Base-by-base conservation (phyloP, 2,113 vertebrate genomes). In the Phylloscopus whistleri region DNA sequence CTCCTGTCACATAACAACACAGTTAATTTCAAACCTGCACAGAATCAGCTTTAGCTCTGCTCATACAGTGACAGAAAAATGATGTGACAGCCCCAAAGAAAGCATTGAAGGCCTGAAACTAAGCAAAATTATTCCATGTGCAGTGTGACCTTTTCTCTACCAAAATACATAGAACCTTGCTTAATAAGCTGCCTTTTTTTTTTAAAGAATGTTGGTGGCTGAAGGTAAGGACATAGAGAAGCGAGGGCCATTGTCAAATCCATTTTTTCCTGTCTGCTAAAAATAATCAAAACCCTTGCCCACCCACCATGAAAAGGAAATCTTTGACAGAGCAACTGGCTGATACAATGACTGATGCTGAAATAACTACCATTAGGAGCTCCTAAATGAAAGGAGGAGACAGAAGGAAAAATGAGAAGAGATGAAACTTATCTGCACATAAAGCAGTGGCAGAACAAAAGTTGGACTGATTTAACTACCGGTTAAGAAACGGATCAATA, bases 131-230 rank as follows among this genome's bases (percentile, higher is more conserved):
- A 92, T 95, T 97, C 75, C 31, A 77, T 77, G 53, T 77, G 72
- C 91, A 80, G 73, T 13, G 30, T 97, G 97, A 97, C 95, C 96
- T 98, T 98, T 98, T 97, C 69, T 89, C 95, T 92, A 93, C 74
- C 79, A 84, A 94, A 97, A 73, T 74, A 94, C 16, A 93, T 7
- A 95, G 30, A 81, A 83, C 35, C 67, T 93, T 77, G 75, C 84
- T 76, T 95, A 97, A 95, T 86, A 97, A 96, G 89, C 68, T 79
- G 5, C 46, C 13, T 80, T 76, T 77, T 56, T 56, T 55, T 77
- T 75, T 35, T 35, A 8, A 74, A 84, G 52, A 89, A 27, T 39
- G 18, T 15, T 84, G 15, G 49, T 70, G n/a, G 56, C n/a, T 95
- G 59, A 41, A 90, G 21, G 21, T 28, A 72, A 59, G 24, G 44